Evolutionary conservation across 1,140 invertebrate species (phyloP).

Genomic region (Thrips palmi): DNA sequence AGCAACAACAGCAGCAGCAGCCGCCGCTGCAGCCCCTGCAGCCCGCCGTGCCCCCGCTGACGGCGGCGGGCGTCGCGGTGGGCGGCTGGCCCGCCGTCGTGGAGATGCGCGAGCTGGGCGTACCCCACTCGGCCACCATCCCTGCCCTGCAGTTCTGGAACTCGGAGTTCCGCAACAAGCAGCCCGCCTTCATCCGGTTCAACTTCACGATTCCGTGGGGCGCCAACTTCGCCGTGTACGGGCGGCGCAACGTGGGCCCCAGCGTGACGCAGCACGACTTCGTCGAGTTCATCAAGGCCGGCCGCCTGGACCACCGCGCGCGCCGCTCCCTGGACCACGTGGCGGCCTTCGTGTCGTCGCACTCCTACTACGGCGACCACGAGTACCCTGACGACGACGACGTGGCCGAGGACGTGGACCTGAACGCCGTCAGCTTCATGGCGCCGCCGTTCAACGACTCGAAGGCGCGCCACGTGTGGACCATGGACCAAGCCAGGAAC

Average conservation of each 20-base stretch:
- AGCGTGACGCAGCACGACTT: conserved; percentile 93
- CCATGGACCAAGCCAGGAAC: too few species aligned
- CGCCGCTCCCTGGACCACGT: conserved; percentile 22
- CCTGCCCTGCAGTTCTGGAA: conserved; percentile 83
- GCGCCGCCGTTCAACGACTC: conserved; percentile 12
- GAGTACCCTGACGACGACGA: not conserved
- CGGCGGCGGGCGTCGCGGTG: conserved; percentile 6
- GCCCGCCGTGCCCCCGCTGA: conserved; percentile 38
- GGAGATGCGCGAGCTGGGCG: conserved; percentile 62
- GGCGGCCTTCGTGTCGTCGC: not conserved
- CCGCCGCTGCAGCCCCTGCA: conserved; percentile 30
- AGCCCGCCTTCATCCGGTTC: conserved; percentile 68
- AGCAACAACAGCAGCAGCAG: conserved; percentile 34
- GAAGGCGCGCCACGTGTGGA: too few species aligned
- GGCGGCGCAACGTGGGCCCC: conserved; percentile 74
- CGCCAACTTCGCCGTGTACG: conserved; percentile 85
- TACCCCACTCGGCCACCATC: conserved; percentile 60
- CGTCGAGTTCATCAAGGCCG: conserved; percentile 74
- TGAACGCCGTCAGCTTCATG: conserved; percentile 25
- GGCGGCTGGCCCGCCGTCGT: conserved; percentile 55
- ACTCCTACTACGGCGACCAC: not conserved
- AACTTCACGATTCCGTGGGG: conserved; percentile 80
- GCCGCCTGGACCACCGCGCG: conserved; percentile 53
- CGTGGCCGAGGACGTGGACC: conserved; percentile 19
- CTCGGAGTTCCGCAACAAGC: conserved; percentile 71